These are phyloP conservation scores for Dendrolimus kikuchii DNA, from an alignment of 1,140 invertebrate genomes.

Conservation along the genomic window DNA sequence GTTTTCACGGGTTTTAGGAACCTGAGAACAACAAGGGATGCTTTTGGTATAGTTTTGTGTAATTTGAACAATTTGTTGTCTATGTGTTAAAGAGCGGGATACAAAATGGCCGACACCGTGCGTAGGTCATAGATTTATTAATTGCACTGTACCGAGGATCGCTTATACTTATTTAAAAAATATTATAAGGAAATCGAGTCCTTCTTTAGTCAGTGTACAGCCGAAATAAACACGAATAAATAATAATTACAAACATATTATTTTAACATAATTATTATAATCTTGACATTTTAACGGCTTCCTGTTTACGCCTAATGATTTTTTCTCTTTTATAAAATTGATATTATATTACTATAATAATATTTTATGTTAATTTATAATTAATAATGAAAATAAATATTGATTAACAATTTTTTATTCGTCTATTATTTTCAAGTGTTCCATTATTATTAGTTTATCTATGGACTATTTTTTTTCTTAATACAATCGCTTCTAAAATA, in stretches of 20 bases:
- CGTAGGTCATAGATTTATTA: conserved; percentile 28
- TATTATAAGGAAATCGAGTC: conserved; percentile 51
- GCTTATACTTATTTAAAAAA: conserved; percentile 52
- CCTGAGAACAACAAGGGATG: no score
- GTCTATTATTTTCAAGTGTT: conserved; percentile 29
- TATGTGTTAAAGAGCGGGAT: no score
- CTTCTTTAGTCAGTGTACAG: conserved; percentile 14
- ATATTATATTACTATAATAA: conserved; percentile 31
- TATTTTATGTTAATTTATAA: conserved; percentile 57
- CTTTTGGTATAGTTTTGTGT: no score
- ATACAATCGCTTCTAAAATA: no score
- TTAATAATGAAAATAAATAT: conserved; percentile 49
- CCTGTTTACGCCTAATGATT: conserved; percentile 49
- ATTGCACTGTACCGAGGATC: conserved; percentile 29
- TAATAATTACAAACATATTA: conserved; percentile 4
- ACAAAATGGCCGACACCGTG: no score
- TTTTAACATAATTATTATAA: conserved; percentile 16
- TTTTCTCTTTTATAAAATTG: conserved; percentile 29
- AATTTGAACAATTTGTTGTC: no score
- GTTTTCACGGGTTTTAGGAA: no score
- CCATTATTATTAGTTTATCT: not conserved
- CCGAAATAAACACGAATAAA: conserved; percentile 7
- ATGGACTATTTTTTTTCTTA: no score
- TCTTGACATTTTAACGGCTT: conserved; percentile 31
- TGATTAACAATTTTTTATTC: conserved; percentile 39